These are phyloP conservation scores for Micromesistius poutassou DNA, from an alignment of 2,797 vertebrate species.

Conservation along the genomic window DNA sequence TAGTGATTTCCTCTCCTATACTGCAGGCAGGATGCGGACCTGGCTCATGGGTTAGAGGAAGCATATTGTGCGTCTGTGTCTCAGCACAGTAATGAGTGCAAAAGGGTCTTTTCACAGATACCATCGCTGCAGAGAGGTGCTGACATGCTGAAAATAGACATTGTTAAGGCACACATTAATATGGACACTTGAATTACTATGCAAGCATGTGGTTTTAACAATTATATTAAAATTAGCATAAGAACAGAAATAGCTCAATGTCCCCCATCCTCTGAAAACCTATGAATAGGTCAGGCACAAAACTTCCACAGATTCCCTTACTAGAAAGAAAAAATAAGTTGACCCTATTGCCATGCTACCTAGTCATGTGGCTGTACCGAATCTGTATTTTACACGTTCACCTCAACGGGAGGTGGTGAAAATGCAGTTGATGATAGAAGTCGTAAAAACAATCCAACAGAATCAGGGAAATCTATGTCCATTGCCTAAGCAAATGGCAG, in stretches of 20 bases:
- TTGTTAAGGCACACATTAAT: constrained; percentile 64
- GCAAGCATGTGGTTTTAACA: constrained; percentile 57
- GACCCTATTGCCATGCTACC: background rate
- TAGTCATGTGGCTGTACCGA: background rate
- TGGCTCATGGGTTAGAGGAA: constrained; percentile 33
- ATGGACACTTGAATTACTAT: constrained; percentile 63
- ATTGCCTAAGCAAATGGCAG: background rate
- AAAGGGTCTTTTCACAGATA: constrained; percentile 55
- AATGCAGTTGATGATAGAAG: background rate
- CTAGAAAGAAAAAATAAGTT: background rate
- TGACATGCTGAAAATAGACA: constrained; percentile 66
- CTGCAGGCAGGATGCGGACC: constrained; percentile 9
- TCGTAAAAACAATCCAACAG: background rate
- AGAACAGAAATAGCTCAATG: constrained; percentile 65
- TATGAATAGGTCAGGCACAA: constrained; percentile 56
- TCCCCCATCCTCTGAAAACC: constrained; percentile 51
- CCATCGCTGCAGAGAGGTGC: constrained; percentile 62
- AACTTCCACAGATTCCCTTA: background rate
- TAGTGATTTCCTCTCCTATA: background rate
- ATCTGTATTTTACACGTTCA: background rate
- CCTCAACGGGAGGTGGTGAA: background rate
- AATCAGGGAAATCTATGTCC: background rate
- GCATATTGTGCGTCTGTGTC: constrained; percentile 36
- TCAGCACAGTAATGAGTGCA: constrained; percentile 48
- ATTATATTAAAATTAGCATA: constrained; percentile 70